Evolutionary conservation across 2,797 vertebrate species (phyloP).

Genomic region (Cottoperca gobio): DNA sequence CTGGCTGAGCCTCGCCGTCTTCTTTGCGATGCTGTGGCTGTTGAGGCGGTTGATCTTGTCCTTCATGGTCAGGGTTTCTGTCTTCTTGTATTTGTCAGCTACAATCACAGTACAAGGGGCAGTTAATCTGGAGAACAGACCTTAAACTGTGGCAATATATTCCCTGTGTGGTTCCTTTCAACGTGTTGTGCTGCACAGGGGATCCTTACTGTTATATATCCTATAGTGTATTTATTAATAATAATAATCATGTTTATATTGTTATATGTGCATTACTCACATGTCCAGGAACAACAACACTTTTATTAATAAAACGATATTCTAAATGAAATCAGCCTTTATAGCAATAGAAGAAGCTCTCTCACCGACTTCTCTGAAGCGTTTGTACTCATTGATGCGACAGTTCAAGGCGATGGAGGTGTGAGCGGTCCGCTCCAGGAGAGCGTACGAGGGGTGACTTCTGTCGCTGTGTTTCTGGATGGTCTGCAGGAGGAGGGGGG

Average conservation of each 20-base stretch:
- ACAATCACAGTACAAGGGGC: not conserved
- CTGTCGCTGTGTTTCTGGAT: constrained; percentile 90
- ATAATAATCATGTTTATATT: no score
- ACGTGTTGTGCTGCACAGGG: no score
- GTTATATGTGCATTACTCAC: no score
- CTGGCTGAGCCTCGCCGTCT: constrained; percentile 92
- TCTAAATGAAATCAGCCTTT: no score
- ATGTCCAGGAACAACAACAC: no score
- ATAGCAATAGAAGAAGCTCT: not conserved
- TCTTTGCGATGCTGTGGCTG: constrained; percentile 94
- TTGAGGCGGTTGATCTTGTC: constrained; percentile 93
- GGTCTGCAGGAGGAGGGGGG: constrained; percentile 91
- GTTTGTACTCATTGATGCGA: constrained; percentile 96
- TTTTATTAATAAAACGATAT: no score
- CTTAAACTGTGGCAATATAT: not conserved
- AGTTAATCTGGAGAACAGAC: not conserved
- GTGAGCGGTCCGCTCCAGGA: constrained; percentile 84
- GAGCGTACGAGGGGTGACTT: constrained; percentile 72
- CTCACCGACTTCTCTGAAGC: constrained; percentile 96
- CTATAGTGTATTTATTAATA: no score
- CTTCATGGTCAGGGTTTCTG: constrained; percentile 89
- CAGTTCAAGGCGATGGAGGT: constrained; percentile 89
- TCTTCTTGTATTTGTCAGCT: constrained; percentile 95
- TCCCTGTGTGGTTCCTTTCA: not conserved
- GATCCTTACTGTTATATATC: no score